These are phyloP conservation scores for Oxyscelio sp. DNA, from an alignment of 2,888 invertebrate species.

Conservation along the genomic window DNA sequence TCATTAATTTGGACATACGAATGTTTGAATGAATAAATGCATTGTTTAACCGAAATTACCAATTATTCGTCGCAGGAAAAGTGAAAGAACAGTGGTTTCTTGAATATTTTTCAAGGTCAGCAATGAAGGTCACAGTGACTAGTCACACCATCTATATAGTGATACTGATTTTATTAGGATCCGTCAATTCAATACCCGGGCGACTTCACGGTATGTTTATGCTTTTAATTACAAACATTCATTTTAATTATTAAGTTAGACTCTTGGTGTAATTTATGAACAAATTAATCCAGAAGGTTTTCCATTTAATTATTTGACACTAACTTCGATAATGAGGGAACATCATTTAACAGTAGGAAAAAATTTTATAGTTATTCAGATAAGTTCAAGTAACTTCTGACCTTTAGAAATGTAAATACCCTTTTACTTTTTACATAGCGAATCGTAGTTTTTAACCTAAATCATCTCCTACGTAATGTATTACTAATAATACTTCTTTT, in stretches of 20 bases:
- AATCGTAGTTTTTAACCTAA: not conserved
- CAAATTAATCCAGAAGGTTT: no score
- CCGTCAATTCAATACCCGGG: constrained; percentile 63
- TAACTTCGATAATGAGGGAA: not conserved
- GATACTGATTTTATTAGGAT: constrained; percentile 59
- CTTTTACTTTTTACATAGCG: constrained; percentile 9
- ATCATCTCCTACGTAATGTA: constrained; percentile 3
- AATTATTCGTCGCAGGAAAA: constrained; percentile 48
- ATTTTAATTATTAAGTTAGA: not conserved
- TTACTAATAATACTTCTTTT: not conserved
- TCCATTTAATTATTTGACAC: not conserved
- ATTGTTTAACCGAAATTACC: constrained; percentile 23
- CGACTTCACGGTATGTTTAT: constrained; percentile 66
- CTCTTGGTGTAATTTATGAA: no score
- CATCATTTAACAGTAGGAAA: not conserved
- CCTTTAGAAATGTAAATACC: constrained; percentile 28
- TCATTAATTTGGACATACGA: constrained; percentile 33
- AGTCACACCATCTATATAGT: constrained; percentile 63
- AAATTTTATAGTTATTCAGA: not conserved
- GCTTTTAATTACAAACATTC: not conserved
- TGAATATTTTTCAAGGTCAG: constrained; percentile 64
- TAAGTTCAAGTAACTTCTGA: constrained; percentile 25
- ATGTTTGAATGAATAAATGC: constrained; percentile 32
- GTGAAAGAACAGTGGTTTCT: constrained; percentile 63
- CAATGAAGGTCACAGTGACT: constrained; percentile 68